Base-by-base conservation (phyloP, 2,888 invertebrate genomes). In the Automeris io region DNA sequence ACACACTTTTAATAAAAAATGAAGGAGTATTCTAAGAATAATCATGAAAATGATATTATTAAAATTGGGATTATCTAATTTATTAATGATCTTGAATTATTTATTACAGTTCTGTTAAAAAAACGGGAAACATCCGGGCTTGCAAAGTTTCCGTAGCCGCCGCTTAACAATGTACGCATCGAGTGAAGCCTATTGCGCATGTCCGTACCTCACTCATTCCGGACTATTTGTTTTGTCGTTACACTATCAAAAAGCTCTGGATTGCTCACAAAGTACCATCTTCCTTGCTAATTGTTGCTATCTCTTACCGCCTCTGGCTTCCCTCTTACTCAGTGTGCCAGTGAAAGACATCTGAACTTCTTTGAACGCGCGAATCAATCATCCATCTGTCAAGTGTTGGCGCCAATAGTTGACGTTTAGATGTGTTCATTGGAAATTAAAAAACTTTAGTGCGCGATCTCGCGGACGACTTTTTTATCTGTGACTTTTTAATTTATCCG, bases 211-310 rank as follows among this genome's bases (percentile, higher is more conserved):
- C 72, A 72, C 80, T 86, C 85, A 87, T 86, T 87, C 86, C 79
- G 77, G 83, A 77, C 83, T 85, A 82, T 87, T 87, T 87, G 87
- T 87, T 87, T 87, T 87, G 86, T 87, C 86, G 86, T 87, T 87
- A 86, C 78, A 85, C 83, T 85, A 85, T 85, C 86, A 86, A 86
- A 87, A 87, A 86, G 74, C 82, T 77, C 72, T 68, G 76, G 81
- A 76, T 78, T 78, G 85, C 80, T 77, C 70, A 68, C 75, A 78
- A 77, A 82, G 83, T 75, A 82, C 81, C 74, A 81, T 82, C 83
- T 77, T 74, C 67, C 52, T 51, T 52, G 54, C 64, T 71, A 67
- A 71, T 71, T 71, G 57, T 51, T 46, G 51, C 50, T 56, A 55
- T 58, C 55, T 44, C 40, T 57, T 51, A 51, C 47, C 49, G 40